Evolutionary conservation across 1,140 invertebrate species (phyloP).

Genomic region (Drosophila bocki): DNA sequence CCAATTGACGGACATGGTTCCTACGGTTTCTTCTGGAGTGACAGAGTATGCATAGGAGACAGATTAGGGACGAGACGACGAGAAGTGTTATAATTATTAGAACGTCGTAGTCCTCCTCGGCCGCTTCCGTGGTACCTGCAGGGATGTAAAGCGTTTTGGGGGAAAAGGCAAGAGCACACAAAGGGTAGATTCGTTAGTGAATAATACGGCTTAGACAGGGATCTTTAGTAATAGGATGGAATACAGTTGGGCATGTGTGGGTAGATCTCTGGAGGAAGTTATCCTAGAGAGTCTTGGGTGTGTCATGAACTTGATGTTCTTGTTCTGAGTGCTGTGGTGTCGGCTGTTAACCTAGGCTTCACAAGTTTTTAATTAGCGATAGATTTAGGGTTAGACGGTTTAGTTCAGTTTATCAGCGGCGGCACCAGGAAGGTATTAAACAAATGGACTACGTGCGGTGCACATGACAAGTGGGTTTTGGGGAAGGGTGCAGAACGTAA

Average conservation of each 20-base stretch:
- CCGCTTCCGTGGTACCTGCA: constrained; percentile 85
- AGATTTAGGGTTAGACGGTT: constrained; percentile 44
- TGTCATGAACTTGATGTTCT: constrained; percentile 42
- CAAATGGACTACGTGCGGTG: constrained; percentile 23
- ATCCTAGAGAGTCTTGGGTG: constrained; percentile 12
- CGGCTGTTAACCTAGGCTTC: constrained; percentile 26
- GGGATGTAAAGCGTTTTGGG: constrained; percentile 3
- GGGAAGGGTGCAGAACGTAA: constrained; percentile 63
- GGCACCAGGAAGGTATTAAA: constrained; percentile 39
- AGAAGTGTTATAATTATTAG: constrained; percentile 86
- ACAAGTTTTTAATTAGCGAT: constrained; percentile 18
- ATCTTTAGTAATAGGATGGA: constrained; percentile 8
- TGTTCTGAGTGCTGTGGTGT: constrained; percentile 34
- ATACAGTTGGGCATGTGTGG: constrained; percentile 26
- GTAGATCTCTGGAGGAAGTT: constrained; percentile 21
- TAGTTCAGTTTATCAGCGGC: constrained; percentile 49
- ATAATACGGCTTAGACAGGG: not conserved
- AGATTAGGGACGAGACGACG: constrained; percentile 86
- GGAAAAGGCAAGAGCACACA: constrained; percentile 39
- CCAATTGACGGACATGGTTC: constrained; percentile 80
- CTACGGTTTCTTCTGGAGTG: constrained; percentile 85
- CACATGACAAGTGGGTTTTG: constrained; percentile 10
- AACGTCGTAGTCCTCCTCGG: constrained; percentile 86
- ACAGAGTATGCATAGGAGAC: constrained; percentile 85
- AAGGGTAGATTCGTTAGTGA: constrained; percentile 8